These are phyloP conservation scores for Drosophila falleni DNA, from an alignment of 2,888 invertebrate genomes.

Conservation along the genomic window DNA sequence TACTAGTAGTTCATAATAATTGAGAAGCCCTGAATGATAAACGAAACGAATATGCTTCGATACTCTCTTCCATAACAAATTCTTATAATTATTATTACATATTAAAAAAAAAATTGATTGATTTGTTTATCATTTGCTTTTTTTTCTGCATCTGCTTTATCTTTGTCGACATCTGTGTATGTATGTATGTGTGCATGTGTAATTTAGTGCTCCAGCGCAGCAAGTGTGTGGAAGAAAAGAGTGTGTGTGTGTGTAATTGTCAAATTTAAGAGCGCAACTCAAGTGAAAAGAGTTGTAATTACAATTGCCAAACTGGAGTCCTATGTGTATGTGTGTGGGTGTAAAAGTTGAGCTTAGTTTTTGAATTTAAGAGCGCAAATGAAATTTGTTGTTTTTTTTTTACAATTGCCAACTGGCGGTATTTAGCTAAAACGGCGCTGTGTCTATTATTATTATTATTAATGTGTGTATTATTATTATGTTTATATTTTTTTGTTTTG, in stretches of 20 bases:
- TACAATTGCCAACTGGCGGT: slow-evolving; percentile 2
- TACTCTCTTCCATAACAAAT: slow-evolving; percentile 45
- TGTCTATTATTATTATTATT: neutral
- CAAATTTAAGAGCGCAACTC: neutral
- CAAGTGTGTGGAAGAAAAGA: slow-evolving; percentile 1
- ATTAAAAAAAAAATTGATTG: slow-evolving; percentile 41
- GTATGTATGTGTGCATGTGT: slow-evolving; percentile 9
- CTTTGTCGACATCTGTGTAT: slow-evolving; percentile 2
- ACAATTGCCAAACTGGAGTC: slow-evolving; percentile 12
- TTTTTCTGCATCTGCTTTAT: slow-evolving; percentile 4
- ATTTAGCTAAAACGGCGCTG: slow-evolving; percentile 28
- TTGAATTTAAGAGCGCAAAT: slow-evolving; percentile 3
- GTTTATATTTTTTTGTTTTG: neutral
- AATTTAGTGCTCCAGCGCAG: too few species aligned
- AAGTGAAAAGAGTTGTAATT: neutral
- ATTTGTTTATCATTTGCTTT: slow-evolving; percentile 6
- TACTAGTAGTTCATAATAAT: slow-evolving; percentile 1
- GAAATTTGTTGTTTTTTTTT: neutral
- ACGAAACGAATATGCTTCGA: slow-evolving; percentile 19
- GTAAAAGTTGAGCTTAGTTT: too few species aligned
- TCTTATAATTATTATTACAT: slow-evolving; percentile 41
- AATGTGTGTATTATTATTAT: neutral
- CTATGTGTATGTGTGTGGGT: neutral
- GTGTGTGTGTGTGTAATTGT: neutral
- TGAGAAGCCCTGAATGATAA: slow-evolving; percentile 5